These are phyloP conservation scores for Drosophila subobscura DNA, from an alignment of 1,140 invertebrate genomes.

Conservation along the genomic window DNA sequence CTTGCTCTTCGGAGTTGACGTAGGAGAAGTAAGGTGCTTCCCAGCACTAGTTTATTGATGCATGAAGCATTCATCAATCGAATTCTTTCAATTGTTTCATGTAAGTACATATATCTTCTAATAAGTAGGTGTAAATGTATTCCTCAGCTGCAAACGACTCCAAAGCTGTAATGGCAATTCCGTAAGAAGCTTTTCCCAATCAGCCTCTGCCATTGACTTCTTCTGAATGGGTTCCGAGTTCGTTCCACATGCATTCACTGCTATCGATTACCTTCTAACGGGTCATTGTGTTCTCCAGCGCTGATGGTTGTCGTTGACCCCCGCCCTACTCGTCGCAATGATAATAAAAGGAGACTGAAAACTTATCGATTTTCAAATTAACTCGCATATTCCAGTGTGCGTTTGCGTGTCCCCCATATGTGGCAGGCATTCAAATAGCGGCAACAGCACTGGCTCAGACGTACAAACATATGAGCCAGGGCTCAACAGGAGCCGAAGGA, in stretches of 20 bases:
- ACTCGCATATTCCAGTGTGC: conserved; percentile 14
- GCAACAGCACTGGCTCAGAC: conserved; percentile 15
- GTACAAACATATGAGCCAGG: background rate
- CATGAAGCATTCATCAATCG: too few species aligned
- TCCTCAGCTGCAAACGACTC: too few species aligned
- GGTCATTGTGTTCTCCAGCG: conserved; percentile 28
- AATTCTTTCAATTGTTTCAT: too few species aligned
- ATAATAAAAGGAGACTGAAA: conserved; percentile 23
- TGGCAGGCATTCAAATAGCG: conserved; percentile 55
- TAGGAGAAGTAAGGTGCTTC: too few species aligned
- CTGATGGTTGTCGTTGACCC: background rate
- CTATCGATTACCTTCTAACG: conserved; percentile 36
- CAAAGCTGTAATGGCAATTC: too few species aligned
- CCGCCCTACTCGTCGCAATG: conserved; percentile 1
- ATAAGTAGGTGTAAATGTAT: too few species aligned
- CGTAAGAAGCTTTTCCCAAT: too few species aligned
- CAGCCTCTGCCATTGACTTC: background rate
- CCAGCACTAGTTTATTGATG: too few species aligned
- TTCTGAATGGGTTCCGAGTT: background rate
- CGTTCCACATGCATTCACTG: background rate
- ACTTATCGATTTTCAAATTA: conserved; percentile 72
- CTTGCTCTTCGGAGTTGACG: too few species aligned
- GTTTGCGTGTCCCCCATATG: conserved; percentile 23
- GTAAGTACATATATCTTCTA: too few species aligned
- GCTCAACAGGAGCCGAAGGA: background rate